Evolutionary conservation across 2,113 vertebrate genomes (phyloP), one percentile per base, ranked within the genome.

Genomic region (Engraulis encrasicolus): DNA sequence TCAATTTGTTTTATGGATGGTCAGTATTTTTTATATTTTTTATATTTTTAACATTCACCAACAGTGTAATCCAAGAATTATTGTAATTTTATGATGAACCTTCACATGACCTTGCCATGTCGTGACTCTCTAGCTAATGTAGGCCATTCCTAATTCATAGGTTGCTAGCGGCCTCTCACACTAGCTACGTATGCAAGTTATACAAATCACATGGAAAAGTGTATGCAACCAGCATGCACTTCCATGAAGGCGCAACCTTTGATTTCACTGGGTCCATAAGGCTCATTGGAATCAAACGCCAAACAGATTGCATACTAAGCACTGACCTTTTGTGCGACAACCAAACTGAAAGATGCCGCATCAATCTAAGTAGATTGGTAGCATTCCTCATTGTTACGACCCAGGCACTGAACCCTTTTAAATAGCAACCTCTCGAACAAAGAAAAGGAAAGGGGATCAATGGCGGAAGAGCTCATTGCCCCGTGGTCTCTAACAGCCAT

Each of bases 21-120:
- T n/a, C n/a, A n/a, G n/a, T n/a, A n/a, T n/a, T n/a, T n/a, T n/a
- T n/a, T n/a, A n/a, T n/a, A n/a, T n/a, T n/a, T n/a, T n/a, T n/a
- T n/a, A n/a, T n/a, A n/a, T n/a, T n/a, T n/a, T n/a, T n/a, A n/a
- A n/a, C n/a, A n/a, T n/a, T n/a, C n/a, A n/a, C n/a, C n/a, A n/a
- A n/a, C n/a, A n/a, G n/a, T n/a, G n/a, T n/a, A n/a, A n/a, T n/a
- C n/a, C n/a, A n/a, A n/a, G n/a, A n/a, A n/a, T n/a, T n/a, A n/a
- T n/a, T n/a, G n/a, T 23, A 19, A 61, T 6, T 61, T 66, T 27
- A 2, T 2, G 3, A 31, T 27, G n/a, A 79, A 34, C 79, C 85
- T 83, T 83, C 58, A 54, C 37, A 83, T 49, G 80, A 40, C 50
- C 20, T 27, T 83, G 61, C 80, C 82, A 83, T 83, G 77, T 81